Conservation (phyloP, 2,113 vertebrate species). For the Zonotrichia leucophrys region DNA sequence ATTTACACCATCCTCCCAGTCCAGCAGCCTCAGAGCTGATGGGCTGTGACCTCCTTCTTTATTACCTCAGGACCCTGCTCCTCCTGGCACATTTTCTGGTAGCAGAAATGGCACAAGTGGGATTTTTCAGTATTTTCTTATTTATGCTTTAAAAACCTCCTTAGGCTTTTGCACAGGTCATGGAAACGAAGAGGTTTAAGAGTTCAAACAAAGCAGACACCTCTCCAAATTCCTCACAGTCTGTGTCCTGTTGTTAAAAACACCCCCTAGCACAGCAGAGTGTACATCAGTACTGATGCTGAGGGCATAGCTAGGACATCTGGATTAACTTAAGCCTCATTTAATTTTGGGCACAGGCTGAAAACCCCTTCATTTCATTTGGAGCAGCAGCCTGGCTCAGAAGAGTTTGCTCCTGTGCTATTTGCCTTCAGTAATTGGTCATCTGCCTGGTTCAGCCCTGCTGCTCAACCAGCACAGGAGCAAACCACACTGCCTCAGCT, state of each 20-base stretch:
- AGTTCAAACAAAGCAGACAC: neutral
- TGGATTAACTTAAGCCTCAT: conserved; percentile 16
- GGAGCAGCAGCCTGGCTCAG: neutral
- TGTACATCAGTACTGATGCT: neutral
- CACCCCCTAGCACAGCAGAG: neutral
- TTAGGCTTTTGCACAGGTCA: neutral
- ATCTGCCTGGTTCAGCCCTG: neutral
- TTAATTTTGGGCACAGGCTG: neutral
- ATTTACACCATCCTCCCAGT: neutral
- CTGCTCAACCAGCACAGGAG: neutral
- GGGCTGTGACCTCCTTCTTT: neutral
- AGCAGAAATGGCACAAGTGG: neutral
- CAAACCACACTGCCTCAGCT: neutral
- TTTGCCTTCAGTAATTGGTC: conserved; percentile 1
- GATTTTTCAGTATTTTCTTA: neutral
- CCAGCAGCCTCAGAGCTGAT: neutral
- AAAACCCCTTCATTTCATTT: neutral
- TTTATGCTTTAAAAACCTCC: neutral
- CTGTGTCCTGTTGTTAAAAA: neutral
- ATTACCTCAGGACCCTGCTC: neutral
- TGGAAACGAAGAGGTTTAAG: neutral
- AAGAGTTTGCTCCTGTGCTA: neutral
- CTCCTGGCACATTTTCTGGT: neutral
- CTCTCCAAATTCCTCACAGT: neutral
- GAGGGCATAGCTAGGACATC: neutral